Base-by-base conservation (phyloP, 2,113 vertebrate species). In the Melozone crissalis region DNA sequence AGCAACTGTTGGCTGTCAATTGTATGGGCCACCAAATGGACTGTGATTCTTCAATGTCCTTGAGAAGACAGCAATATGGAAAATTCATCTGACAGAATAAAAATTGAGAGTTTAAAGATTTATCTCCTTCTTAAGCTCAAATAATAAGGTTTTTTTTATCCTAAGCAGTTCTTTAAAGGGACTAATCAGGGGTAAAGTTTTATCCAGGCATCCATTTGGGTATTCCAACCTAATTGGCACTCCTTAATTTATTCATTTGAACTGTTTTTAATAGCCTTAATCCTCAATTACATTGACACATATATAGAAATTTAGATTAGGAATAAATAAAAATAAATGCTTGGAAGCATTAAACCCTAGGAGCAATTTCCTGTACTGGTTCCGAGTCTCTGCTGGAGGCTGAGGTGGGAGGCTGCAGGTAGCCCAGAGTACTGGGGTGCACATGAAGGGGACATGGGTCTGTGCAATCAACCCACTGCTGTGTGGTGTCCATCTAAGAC, bases 381-480 rank as follows among this genome's bases (percentile, higher is more conserved):
- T 76, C 52, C 55, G 24, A 58, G 15, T 37, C n/a, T 87, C 47
- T 57, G 24, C 57, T 28, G 21, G 54, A 26, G 68, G 59, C 27
- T 0, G 1, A 54, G 47, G 14, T 62, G 24, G 17, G 49, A 54
- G 37, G 21, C 52, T 86, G 11, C 17, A 82, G 69, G 19, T 62
- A 17, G n/a, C 44, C 17, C 1, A 4, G 41, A 28, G 44, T 4
- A 1, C 44, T 62, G 51, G 10, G 10, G 7, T 43, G 5, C 10
- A 8, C 7, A 0, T 39, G 66, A 43, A 61, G 52, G 26, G 43
- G 30, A n/a, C 13, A 2, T 16, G 30, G 28, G 8, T 59, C 47
- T 76, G 49, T 81, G 62, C 65, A 22, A 63, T 35, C 51, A 82
- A 7, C 16, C 22, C 23, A 7, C 24, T 35, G 61, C 55, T 62